phyloP scores from a whole-genome alignment of 92 coral and sea anemone species.

The Heliopora coerulea region DNA sequence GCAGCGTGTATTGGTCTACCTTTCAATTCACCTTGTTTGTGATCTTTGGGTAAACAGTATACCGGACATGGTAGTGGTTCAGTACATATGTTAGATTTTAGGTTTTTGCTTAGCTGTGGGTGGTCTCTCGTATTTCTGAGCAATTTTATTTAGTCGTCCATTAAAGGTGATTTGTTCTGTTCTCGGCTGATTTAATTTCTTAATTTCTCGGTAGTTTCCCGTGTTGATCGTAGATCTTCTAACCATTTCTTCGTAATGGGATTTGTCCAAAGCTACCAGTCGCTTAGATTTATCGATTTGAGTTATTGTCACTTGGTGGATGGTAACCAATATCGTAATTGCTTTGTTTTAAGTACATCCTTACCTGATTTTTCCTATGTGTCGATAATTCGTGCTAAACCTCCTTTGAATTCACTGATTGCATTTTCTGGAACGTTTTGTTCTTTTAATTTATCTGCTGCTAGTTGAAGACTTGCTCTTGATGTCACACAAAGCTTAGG shows the following conservation, averaged over 20 bases:
- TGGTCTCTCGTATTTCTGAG: conserved; percentile 42
- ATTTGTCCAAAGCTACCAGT: conserved; percentile 51
- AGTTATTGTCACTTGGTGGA: conserved; percentile 42
- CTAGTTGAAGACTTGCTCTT: conserved; percentile 38
- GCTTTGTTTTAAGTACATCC: conserved; percentile 29
- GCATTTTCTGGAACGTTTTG: conserved; percentile 11
- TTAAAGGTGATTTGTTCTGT: conserved; percentile 53
- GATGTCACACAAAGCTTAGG: conserved; percentile 20
- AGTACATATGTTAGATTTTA: conserved; percentile 48
- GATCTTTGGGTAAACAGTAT: conserved; percentile 56
- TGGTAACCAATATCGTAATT: conserved; percentile 5
- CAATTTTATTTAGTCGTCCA: conserved; percentile 49
- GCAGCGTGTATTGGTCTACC: conserved; percentile 65
- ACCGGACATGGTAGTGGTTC: conserved; percentile 55
- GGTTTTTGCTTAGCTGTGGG: conserved; percentile 41
- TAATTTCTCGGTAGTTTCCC: conserved; percentile 48
- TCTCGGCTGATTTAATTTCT: conserved; percentile 52
- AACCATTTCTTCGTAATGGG: conserved; percentile 47
- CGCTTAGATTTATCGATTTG: conserved; percentile 58
- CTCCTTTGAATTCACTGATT: conserved; percentile 38
- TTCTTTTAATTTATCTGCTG: conserved; percentile 16
- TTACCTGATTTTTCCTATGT: conserved; percentile 15
- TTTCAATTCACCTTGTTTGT: conserved; percentile 56
- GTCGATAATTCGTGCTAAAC: conserved; percentile 26
- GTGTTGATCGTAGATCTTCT: conserved; percentile 46